Percentiles rank a stretch among this genome's conserved stretches.
Evolutionary conservation across 2,888 invertebrate genomes (phyloP).

Genomic region (Cepaea hortensis): DNA sequence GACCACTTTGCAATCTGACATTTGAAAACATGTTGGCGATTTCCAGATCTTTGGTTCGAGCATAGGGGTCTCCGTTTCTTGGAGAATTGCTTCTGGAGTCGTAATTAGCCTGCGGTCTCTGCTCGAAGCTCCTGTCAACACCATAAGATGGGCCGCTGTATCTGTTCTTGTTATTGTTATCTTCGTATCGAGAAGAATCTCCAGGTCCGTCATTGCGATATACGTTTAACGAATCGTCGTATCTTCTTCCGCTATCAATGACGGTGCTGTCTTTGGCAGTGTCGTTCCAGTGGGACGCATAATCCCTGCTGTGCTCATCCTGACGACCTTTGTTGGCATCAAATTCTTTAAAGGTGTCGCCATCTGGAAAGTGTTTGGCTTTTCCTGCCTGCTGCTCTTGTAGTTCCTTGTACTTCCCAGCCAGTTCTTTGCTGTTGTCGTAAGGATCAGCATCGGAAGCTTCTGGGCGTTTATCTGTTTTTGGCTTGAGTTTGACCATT

Average conservation of each 20-base stretch:
- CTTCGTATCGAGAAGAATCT: constrained; percentile 42
- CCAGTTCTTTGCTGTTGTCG: constrained; percentile 51
- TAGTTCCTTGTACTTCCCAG: constrained; percentile 46
- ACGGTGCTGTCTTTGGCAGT: neutral
- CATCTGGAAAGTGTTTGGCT: constrained; percentile 19
- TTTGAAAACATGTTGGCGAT: constrained; percentile 66
- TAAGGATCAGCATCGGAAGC: constrained; percentile 46
- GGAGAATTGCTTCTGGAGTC: neutral
- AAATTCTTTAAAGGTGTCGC: constrained; percentile 32
- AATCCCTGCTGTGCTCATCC: constrained; percentile 17
- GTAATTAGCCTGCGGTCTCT: constrained; percentile 38
- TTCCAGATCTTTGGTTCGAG: constrained; percentile 58
- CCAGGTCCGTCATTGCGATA: neutral
- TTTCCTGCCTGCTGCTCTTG: neutral
- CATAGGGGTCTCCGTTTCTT: neutral
- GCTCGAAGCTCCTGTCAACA: constrained; percentile 41
- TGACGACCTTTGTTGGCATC: neutral
- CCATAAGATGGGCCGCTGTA: constrained; percentile 37
- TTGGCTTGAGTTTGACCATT: constrained; percentile 54
- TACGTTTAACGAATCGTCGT: neutral
- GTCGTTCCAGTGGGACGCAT: constrained; percentile 29
- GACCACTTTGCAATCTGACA: constrained; percentile 46
- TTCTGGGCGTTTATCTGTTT: constrained; percentile 38
- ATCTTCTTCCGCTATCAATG: neutral
- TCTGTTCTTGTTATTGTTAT: constrained; percentile 26